These are phyloP conservation scores for Drosophila cyrtoloma DNA, from an alignment of 2,888 invertebrate species.

Conservation along the genomic window DNA sequence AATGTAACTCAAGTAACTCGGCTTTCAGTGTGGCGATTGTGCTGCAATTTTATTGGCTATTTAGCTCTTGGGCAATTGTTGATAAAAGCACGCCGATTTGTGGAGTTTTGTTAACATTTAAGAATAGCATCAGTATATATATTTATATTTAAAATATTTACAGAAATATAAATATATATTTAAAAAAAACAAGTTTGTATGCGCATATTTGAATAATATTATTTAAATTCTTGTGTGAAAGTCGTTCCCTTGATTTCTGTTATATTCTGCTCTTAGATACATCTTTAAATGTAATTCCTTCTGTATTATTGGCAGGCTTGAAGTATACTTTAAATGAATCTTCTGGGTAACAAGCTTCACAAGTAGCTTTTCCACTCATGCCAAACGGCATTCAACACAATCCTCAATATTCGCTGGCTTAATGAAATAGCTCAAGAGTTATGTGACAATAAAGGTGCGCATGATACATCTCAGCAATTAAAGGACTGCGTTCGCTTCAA, in stretches of 20 bases:
- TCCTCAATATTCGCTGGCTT: conserved; percentile 13
- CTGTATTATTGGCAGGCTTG: not conserved
- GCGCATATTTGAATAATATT: not conserved
- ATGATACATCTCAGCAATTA: conserved; percentile 51
- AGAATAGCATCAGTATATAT: not conserved
- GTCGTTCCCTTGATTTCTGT: not conserved
- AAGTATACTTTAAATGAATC: not conserved
- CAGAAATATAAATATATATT: not conserved
- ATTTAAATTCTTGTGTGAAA: not conserved
- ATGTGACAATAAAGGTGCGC: conserved; percentile 57
- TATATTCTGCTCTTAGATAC: not conserved
- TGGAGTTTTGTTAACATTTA: not conserved
- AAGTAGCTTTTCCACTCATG: not conserved
- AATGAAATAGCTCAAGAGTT: conserved; percentile 53
- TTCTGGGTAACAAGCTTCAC: not conserved
- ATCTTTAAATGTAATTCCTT: not conserved
- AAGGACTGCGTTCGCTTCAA: conserved; percentile 27
- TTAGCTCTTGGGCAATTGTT: not conserved
- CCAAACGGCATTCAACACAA: conserved; percentile 5
- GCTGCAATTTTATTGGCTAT: not conserved
- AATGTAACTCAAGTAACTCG: conserved; percentile 30
- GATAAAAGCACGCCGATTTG: not conserved
- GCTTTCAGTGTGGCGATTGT: conserved; percentile 28
- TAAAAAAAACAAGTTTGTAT: fast-evolving
- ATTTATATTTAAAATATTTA: not conserved